Percentiles rank a stretch among this genome's conserved stretches.
phyloP scores from a whole-genome alignment of 2,797 vertebrate species.

The Enoplosus armatus region DNA sequence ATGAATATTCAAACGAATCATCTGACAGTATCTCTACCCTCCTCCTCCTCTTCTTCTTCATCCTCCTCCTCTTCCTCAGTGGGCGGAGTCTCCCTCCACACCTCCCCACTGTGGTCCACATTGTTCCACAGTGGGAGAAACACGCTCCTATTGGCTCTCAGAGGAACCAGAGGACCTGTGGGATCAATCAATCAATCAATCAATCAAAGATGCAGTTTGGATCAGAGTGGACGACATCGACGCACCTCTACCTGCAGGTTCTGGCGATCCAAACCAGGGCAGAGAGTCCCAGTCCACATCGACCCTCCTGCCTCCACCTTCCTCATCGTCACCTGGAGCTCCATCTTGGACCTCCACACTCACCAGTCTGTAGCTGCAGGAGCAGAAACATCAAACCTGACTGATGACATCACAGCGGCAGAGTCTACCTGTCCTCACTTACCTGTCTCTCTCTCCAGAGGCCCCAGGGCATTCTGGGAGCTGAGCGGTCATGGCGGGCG shows the following conservation, averaged over 20 bases:
- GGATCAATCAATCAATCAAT: not conserved
- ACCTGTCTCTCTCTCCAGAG: slow-evolving; percentile 28
- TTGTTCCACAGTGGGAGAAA: slow-evolving; percentile 86
- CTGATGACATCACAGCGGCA: not conserved
- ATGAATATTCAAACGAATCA: too few relatives aligned
- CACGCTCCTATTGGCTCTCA: slow-evolving; percentile 78
- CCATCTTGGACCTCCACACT: slow-evolving; percentile 47
- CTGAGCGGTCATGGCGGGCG: slow-evolving; percentile 46
- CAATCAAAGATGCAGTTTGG: too few relatives aligned
- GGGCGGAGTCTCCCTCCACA: slow-evolving; percentile 75
- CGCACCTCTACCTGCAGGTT: slow-evolving; percentile 56
- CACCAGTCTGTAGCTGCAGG: slow-evolving; percentile 69
- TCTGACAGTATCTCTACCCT: too few relatives aligned
- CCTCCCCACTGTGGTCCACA: slow-evolving; percentile 75
- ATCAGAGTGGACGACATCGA: too few relatives aligned
- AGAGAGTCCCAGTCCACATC: slow-evolving; percentile 53
- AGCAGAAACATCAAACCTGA: not conserved
- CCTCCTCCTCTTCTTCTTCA: slow-evolving; percentile 25
- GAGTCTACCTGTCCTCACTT: not conserved
- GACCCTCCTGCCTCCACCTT: not conserved
- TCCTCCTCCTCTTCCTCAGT: slow-evolving; percentile 37
- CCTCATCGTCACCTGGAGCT: not conserved
- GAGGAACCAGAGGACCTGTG: slow-evolving; percentile 62
- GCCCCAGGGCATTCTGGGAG: slow-evolving; percentile 36
- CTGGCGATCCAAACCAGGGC: slow-evolving; percentile 75